Evolutionary conservation across 2,113 vertebrate genomes (phyloP).

Genomic region (Etia nguti): DNA sequence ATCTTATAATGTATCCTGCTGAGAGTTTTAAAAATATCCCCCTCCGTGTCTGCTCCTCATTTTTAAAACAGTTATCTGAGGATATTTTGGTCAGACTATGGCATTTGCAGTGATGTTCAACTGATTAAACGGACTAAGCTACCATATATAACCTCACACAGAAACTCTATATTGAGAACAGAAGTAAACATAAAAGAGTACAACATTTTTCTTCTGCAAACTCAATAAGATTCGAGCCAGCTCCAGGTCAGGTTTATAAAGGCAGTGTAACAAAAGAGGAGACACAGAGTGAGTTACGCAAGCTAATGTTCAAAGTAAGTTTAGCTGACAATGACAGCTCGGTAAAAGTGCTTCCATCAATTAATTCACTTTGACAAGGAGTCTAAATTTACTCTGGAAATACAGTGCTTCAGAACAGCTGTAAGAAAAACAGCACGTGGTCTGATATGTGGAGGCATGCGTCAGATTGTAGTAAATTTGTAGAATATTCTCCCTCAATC

Average conservation of each 20-base stretch:
- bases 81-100: not conserved
- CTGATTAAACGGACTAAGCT: constrained; percentile 9
- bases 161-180: constrained; percentile 20
- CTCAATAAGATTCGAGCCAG: not conserved
- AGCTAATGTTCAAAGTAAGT: constrained; percentile 14
- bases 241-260: constrained; percentile 13
- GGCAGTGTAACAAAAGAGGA: not conserved
- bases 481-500: not conserved
- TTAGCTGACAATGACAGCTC: not conserved
- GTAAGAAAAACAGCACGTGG: constrained; percentile 17
- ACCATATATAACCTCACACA: constrained; percentile 14
- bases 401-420: not conserved
- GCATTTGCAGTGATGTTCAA: not conserved
- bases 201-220: not conserved
- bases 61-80: constrained; percentile 10
- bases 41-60: not conserved
- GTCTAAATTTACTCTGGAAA: constrained; percentile 35
- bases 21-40: constrained; percentile 33
- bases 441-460: constrained; percentile 22
- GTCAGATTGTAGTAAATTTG: constrained; percentile 17
- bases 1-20: not conserved
- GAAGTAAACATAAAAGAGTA: constrained; percentile 1
- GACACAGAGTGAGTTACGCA: not conserved
- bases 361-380: not conserved
- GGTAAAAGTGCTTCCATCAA: constrained; percentile 6